phyloP scores from a whole-genome alignment of 1,140 invertebrate species.

The Mactra quadrangularis region DNA sequence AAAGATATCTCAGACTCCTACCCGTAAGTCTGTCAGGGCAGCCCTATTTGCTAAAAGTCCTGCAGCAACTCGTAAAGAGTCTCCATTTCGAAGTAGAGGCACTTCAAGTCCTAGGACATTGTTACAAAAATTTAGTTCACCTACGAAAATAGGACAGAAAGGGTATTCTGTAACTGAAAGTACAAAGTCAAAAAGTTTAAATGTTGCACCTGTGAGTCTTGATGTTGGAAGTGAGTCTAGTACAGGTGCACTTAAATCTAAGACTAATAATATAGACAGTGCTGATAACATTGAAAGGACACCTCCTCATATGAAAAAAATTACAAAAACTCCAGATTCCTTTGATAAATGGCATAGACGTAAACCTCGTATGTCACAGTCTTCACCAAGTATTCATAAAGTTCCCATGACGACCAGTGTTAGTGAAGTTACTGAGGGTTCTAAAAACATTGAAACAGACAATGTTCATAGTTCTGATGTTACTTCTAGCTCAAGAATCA shows the following conservation, averaged over 20 bases:
- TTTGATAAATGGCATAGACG: conserved; percentile 65
- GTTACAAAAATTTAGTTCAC: conserved; percentile 19
- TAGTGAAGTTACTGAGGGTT: too few species aligned
- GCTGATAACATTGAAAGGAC: conserved; percentile 47
- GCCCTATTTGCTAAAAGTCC: conserved; percentile 69
- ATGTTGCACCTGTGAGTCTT: too few species aligned
- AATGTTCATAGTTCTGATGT: not conserved
- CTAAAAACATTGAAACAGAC: not conserved
- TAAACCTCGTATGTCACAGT: conserved; percentile 31
- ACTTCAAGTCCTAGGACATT: conserved; percentile 17
- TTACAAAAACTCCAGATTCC: conserved; percentile 67
- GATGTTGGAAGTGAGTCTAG: too few species aligned
- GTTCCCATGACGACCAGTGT: not conserved
- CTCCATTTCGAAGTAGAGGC: conserved; percentile 2
- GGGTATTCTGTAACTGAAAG: too few species aligned
- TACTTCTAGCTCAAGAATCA: not conserved
- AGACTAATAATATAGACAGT: too few species aligned
- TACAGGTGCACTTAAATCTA: too few species aligned
- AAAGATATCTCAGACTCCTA: conserved; percentile 63
- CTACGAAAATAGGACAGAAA: not conserved
- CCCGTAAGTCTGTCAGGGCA: conserved; percentile 66
- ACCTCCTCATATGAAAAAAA: conserved; percentile 61
- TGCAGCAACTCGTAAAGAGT: conserved; percentile 15
- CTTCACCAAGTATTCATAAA: conserved; percentile 28
- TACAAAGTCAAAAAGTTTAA: too few species aligned